phyloP scores from a whole-genome alignment of 2,888 invertebrate species.

The Chloroclysta siterata region DNA sequence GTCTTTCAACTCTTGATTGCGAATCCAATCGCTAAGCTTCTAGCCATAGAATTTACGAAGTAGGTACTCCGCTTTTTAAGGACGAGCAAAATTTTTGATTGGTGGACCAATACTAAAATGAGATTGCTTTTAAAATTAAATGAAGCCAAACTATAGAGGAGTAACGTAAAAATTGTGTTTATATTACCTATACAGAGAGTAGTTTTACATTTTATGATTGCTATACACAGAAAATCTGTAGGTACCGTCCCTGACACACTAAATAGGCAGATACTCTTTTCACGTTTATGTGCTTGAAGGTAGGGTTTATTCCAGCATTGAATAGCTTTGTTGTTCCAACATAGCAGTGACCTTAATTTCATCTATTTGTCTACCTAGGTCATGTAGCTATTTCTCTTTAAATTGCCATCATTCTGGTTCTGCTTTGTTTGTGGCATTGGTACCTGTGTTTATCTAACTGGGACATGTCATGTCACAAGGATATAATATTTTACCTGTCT shows the following conservation, averaged over 20 bases:
- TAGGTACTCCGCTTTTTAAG: not conserved
- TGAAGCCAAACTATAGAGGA: not conserved
- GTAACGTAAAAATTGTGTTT: conserved; percentile 16
- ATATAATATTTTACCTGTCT: conserved; percentile 4
- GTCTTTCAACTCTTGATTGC: conserved; percentile 23
- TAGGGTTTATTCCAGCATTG: conserved; percentile 31
- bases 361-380: conserved; percentile 30
- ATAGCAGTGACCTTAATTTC: conserved; percentile 39
- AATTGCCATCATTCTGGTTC: conserved; percentile 21
- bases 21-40: conserved; percentile 12
- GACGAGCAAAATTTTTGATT: not conserved
- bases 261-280: conserved; percentile 9
- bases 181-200: conserved; percentile 19
- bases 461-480: conserved; percentile 9
- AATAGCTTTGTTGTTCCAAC: conserved; percentile 36
- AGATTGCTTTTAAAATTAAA: no score
- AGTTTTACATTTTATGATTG: conserved; percentile 32
- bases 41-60: not conserved
- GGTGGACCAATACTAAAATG: not conserved
- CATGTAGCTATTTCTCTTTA: conserved; percentile 23
- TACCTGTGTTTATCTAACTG: conserved; percentile 17
- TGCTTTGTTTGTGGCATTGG: conserved; percentile 8
- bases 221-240: conserved; percentile 40
- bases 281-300: conserved; percentile 18
- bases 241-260: conserved; percentile 32